A percentile compares a stretch with the other conserved stretches of the same genome.
These are phyloP conservation scores for Troides oblongomaculatus DNA, from an alignment of 2,888 invertebrate genomes.

Conservation along the genomic window DNA sequence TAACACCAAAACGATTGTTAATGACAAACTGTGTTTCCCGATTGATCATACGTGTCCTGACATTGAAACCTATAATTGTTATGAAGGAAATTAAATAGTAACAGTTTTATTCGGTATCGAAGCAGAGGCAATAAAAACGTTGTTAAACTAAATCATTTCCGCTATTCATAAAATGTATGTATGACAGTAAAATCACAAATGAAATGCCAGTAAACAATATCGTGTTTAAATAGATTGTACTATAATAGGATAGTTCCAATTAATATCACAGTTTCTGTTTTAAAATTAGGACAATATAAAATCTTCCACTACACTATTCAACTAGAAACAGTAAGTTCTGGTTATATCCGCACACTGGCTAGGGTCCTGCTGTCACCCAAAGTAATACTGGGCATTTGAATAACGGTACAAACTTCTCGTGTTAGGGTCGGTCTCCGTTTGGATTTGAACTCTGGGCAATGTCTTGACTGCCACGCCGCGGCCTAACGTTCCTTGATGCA, in stretches of 20 bases:
- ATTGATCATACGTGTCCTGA: not conserved
- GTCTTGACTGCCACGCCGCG: constrained; percentile 73
- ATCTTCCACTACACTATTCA: constrained; percentile 65
- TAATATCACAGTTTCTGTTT: constrained; percentile 79
- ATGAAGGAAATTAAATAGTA: not conserved
- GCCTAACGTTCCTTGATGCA: constrained; percentile 73
- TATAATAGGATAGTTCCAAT: constrained; percentile 72
- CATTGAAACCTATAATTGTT: not conserved
- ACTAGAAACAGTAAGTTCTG: constrained; percentile 81
- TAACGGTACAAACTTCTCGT: constrained; percentile 83
- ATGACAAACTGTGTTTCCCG: not conserved
- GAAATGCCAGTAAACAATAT: constrained; percentile 9
- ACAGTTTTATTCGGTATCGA: not conserved
- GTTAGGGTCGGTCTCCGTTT: constrained; percentile 75
- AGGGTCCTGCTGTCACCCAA: constrained; percentile 86
- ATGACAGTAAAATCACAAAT: not conserved
- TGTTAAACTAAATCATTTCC: not conserved
- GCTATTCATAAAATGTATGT: not conserved
- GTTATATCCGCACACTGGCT: constrained; percentile 75
- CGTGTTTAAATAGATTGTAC: constrained; percentile 48
- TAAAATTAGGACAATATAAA: constrained; percentile 75
- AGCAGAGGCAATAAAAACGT: not conserved
- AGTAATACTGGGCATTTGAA: constrained; percentile 85
- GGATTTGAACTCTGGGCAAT: constrained; percentile 68
- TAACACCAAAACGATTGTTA: not conserved